Evolutionary conservation across 1,140 invertebrate genomes (phyloP).

Genomic region (Nasonia vitripennis): DNA sequence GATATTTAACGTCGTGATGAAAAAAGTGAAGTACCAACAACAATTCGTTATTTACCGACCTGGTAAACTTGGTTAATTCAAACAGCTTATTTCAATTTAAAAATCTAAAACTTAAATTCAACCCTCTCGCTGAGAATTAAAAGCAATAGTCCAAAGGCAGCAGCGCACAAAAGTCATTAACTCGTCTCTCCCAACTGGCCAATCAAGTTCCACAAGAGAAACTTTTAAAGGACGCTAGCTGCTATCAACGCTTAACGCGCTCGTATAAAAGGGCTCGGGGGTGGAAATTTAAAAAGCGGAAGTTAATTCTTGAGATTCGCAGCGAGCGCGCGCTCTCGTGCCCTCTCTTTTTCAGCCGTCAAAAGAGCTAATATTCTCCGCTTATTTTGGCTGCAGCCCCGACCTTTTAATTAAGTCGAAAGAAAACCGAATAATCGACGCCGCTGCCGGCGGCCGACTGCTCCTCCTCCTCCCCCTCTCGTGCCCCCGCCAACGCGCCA

Average conservation of each 20-base stretch:
- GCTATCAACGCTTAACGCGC: slow-evolving; percentile 1
- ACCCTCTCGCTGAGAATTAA: slow-evolving; percentile 13
- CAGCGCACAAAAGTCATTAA: slow-evolving; percentile 45
- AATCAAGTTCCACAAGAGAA: slow-evolving; percentile 31
- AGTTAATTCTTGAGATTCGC: slow-evolving; percentile 52
- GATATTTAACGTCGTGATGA: no score
- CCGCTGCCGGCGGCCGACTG: slow-evolving; percentile 19
- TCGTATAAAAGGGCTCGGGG: slow-evolving; percentile 36
- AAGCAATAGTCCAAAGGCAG: neutral
- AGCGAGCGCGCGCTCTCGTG: neutral
- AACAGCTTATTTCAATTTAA: slow-evolving; percentile 19
- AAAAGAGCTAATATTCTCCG: slow-evolving; percentile 64
- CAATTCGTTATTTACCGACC: neutral
- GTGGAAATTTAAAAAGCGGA: slow-evolving; percentile 44
- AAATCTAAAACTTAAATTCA: slow-evolving; percentile 14
- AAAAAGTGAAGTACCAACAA: no score
- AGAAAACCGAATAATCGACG: slow-evolving; percentile 69
- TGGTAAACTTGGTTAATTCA: neutral
- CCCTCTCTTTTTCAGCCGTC: slow-evolving; percentile 38
- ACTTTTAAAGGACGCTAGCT: slow-evolving; percentile 37
- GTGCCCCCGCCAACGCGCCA: neutral
- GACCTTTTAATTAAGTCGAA: slow-evolving; percentile 73
- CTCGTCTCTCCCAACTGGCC: neutral
- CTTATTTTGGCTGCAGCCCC: slow-evolving; percentile 64
- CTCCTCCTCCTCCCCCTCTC: slow-evolving; percentile 11